Evolutionary conservation across 2,888 invertebrate genomes (phyloP).

Genomic region (Amitus sp.): DNA sequence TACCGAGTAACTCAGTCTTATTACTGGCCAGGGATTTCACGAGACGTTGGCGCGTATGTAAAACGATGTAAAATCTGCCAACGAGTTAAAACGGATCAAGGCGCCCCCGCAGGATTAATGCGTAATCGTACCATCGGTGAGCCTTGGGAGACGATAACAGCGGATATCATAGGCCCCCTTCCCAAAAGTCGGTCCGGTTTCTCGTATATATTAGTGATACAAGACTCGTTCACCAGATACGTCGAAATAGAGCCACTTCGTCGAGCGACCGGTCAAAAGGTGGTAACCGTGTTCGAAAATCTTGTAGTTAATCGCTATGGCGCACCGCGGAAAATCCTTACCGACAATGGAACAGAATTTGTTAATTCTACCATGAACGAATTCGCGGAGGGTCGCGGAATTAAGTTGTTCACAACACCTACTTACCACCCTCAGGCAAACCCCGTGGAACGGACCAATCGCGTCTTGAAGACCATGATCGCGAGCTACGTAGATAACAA

Average conservation of each 20-base stretch:
- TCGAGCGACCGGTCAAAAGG: no score
- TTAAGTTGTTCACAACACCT: background rate
- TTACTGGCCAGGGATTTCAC: constrained; percentile 14
- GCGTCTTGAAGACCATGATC: constrained; percentile 20
- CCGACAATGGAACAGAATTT: constrained; percentile 44
- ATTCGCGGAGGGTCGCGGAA: background rate
- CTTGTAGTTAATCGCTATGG: constrained; percentile 41
- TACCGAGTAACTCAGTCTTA: constrained; percentile 3
- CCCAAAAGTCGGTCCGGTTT: background rate
- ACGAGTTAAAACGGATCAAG: constrained; percentile 1
- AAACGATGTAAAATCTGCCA: constrained; percentile 7
- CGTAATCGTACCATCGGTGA: background rate
- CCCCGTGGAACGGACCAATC: constrained; percentile 21
- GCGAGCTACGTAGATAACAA: constrained; percentile 5
- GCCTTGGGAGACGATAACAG: constrained; percentile 34
- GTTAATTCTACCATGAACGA: constrained; percentile 3
- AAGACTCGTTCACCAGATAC: no score
- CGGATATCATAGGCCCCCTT: background rate
- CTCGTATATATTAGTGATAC: no score
- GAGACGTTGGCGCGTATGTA: constrained; percentile 6
- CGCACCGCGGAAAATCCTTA: constrained; percentile 30
- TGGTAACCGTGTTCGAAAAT: no score
- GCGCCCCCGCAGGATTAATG: background rate
- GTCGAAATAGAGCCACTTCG: no score
- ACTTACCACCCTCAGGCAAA: constrained; percentile 10